Conservation (phyloP, 2,888 invertebrate species). For the Drosophila emarginata region DNA sequence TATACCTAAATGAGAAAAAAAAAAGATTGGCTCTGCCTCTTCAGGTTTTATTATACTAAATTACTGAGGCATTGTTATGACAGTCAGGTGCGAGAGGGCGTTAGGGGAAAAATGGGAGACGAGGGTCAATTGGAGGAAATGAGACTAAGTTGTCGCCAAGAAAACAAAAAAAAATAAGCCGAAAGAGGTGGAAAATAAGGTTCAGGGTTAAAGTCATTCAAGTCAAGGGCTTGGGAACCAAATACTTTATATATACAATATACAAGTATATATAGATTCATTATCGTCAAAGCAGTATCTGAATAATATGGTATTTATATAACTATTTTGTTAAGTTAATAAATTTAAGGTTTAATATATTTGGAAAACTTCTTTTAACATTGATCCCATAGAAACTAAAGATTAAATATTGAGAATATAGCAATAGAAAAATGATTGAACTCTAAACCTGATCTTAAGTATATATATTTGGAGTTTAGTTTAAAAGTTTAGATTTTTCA, state of each 20-base stretch:
- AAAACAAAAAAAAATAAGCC: background rate
- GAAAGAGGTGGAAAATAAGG: background rate
- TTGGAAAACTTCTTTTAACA: too few relatives aligned
- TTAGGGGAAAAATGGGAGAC: background rate
- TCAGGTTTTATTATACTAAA: conserved; percentile 1
- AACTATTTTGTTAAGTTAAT: background rate
- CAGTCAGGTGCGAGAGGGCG: background rate
- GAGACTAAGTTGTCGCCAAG: background rate
- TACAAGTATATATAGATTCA: background rate
- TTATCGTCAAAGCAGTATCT: background rate
- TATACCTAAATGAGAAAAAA: background rate
- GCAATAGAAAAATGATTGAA: too few relatives aligned
- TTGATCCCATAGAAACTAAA: too few relatives aligned
- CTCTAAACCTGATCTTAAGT: too few relatives aligned
- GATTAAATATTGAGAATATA: too few relatives aligned
- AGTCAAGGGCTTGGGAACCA: conserved; percentile 6
- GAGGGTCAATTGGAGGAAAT: background rate
- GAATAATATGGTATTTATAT: background rate
- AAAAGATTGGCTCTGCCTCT: background rate
- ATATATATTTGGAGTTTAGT: too few relatives aligned
- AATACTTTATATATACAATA: background rate
- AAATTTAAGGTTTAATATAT: background rate
- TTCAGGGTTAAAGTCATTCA: conserved; percentile 6
- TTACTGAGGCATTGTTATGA: conserved; percentile 1
- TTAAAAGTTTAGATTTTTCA: too few relatives aligned